Percentiles rank a stretch among this genome's conserved stretches.
phyloP scores from a whole-genome alignment of 2,888 invertebrate genomes.

The Xylota segnis region DNA sequence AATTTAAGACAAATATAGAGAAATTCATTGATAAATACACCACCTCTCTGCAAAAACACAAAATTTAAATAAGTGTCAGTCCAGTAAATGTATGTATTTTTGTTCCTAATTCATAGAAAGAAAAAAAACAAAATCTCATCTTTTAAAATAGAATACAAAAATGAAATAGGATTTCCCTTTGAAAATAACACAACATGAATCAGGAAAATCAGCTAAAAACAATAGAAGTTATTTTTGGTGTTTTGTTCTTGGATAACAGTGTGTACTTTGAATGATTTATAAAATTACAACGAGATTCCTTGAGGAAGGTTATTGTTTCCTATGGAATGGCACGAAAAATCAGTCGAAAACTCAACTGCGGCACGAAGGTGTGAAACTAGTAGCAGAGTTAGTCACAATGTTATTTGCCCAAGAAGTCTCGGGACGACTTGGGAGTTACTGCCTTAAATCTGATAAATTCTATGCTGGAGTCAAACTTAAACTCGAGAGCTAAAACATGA shows the following conservation, averaged over 20 bases:
- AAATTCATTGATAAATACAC: constrained; percentile 53
- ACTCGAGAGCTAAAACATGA: no score
- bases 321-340: no score
- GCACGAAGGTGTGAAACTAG: no score
- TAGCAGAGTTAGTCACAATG: no score
- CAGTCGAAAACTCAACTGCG: no score
- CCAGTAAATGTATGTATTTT: constrained; percentile 64
- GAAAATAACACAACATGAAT: constrained; percentile 24
- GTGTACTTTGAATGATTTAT: constrained; percentile 8
- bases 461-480: no score
- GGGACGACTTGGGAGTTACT: no score
- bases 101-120: constrained; percentile 62
- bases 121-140: constrained; percentile 37
- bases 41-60: constrained; percentile 47
- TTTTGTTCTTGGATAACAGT: constrained; percentile 10
- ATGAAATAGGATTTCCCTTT: constrained; percentile 50
- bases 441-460: no score
- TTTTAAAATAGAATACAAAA: constrained; percentile 40
- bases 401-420: no score
- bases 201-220: constrained; percentile 24
- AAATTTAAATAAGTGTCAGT: constrained; percentile 34
- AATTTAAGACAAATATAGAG: constrained; percentile 60
- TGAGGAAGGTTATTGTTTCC: not conserved
- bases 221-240: constrained; percentile 24
- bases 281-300: not conserved